Evolutionary conservation across 2,797 vertebrate species (phyloP), one percentile per base, ranked within the genome.

Genomic region (Acanthornis magna): DNA sequence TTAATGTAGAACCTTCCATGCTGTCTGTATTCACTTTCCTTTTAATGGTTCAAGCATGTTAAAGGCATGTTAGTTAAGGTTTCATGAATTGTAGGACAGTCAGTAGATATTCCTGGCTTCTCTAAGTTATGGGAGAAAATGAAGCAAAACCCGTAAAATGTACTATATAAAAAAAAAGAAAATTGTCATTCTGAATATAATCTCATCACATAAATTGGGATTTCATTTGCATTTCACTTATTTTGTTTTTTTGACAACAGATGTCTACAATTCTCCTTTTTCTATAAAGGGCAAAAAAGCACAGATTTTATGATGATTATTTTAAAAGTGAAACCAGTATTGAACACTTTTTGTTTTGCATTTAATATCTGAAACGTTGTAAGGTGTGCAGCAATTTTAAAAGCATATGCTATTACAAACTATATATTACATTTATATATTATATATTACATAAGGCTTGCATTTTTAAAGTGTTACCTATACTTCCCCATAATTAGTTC

Each of bases 401-500:
- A 91, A 86, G 9, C 4, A 11, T n/a, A 27, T 23, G 32, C 38
- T n/a, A 30, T 55, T 83, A 68, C 17, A 34, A 54, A 43, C 21
- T 7, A 13, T n/a, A 22, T 20, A 45, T 76, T 72, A 77, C 17
- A 21, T 62, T 38, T 38, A 38, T 12, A 38, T 38, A 38, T 38
- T 7, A 13, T n/a, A 22, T 20, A 45, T 76, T 72, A 77, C 17
- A 21, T 47, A 61, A 79, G 47, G 14, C 34, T 87, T 93, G 23
- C 34, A 54, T 57, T 94, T 91, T 61, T 76, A 7, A 75, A 62
- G 11, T 27, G 9, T 63, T 92, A 63, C n/a, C 26, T 85, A 0
- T 61, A 40, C 82, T 88, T 89, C 71, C 47, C 43, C 42, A n/a
- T 57, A 79, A 79, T 82, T 89, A 58, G 19, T 73, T 79, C 47